Evolutionary conservation across 1,140 invertebrate genomes (phyloP).

Genomic region (Drosophila sucinea): DNA sequence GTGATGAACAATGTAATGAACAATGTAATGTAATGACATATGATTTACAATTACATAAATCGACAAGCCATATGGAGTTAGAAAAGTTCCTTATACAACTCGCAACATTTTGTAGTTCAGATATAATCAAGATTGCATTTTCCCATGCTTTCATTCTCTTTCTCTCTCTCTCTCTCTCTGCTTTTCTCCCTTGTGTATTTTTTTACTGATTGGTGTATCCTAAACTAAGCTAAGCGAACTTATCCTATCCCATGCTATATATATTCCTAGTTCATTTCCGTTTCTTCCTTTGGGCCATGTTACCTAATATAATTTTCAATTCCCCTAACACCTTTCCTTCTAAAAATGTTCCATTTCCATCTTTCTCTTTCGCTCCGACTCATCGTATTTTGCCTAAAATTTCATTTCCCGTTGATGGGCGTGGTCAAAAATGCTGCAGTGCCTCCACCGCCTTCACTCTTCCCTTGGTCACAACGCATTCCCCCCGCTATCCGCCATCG

Average conservation of each 20-base stretch:
- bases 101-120: too few species aligned
- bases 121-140: too few species aligned
- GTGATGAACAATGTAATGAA: too few species aligned
- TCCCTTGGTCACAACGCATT: background rate
- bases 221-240: background rate
- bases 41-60: too few species aligned
- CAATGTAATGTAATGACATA: too few species aligned
- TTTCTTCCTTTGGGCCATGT: slow-evolving; percentile 12
- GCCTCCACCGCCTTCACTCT: background rate
- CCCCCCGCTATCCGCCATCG: background rate
- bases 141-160: background rate
- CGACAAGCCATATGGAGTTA: too few species aligned
- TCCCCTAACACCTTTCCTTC: slow-evolving; percentile 22
- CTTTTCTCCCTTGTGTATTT: background rate
- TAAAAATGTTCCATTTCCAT: slow-evolving; percentile 17
- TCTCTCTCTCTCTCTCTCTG: background rate
- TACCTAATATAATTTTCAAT: slow-evolving; percentile 33
- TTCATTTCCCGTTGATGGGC: slow-evolving; percentile 65
- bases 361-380: background rate
- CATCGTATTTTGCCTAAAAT: slow-evolving; percentile 41
- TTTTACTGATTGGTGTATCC: background rate
- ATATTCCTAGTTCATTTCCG: background rate
- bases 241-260: background rate
- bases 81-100: too few species aligned
- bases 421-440: slow-evolving; percentile 71